Evolutionary conservation across 2,113 vertebrate species (phyloP).

Genomic region (Polypterus senegalus): DNA sequence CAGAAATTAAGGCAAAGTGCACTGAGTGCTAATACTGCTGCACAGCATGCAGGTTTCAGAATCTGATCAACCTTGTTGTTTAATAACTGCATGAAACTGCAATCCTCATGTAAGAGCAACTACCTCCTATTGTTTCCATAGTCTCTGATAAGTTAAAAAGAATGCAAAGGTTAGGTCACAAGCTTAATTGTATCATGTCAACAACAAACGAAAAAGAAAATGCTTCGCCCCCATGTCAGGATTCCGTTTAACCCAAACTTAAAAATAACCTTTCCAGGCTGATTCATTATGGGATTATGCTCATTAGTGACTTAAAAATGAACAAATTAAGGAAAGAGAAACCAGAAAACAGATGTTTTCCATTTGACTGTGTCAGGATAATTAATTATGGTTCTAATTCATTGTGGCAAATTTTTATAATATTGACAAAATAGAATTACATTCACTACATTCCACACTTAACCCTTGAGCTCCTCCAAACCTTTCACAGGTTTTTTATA

Average conservation of each 20-base stretch:
- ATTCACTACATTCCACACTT: too few relatives aligned
- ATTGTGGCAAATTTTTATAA: too few relatives aligned
- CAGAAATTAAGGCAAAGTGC: neutral
- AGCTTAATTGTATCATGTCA: neutral
- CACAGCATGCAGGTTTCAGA: neutral
- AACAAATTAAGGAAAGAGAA: neutral
- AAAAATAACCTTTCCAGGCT: neutral
- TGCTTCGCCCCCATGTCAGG: neutral
- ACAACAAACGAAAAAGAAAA: neutral
- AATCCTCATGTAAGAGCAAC: neutral
- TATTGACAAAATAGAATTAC: too few relatives aligned
- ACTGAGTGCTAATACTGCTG: neutral
- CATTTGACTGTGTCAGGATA: too few relatives aligned
- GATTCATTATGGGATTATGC: too few relatives aligned
- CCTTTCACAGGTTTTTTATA: too few relatives aligned
- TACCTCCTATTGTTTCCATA: neutral
- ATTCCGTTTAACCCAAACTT: neutral
- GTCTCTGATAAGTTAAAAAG: neutral
- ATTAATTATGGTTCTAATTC: too few relatives aligned
- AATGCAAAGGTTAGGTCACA: neutral
- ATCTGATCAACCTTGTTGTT: neutral
- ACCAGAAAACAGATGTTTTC: too few relatives aligned
- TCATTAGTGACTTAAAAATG: too few relatives aligned
- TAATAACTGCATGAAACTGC: conserved; percentile 3
- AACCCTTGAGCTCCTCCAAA: too few relatives aligned